Conservation (phyloP, 2,888 invertebrate species). For the Amphimallon solstitiale region DNA sequence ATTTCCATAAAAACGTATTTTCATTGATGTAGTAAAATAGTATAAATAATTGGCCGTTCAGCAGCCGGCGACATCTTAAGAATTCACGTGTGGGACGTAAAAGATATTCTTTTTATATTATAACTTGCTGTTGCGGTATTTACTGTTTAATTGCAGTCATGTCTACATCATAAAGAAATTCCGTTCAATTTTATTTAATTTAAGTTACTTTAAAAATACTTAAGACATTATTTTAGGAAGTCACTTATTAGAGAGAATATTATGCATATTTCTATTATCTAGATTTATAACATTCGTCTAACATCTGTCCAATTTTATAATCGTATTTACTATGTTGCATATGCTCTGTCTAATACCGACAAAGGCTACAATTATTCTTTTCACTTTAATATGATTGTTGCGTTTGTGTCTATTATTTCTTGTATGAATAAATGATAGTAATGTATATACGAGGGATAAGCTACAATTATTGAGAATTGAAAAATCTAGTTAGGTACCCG, state of each 20-base stretch:
- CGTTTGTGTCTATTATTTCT: no score
- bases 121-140: background rate
- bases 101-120: background rate
- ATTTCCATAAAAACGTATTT: no score
- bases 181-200: conserved; percentile 26
- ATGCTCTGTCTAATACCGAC: no score
- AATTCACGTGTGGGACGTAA: background rate
- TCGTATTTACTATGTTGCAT: no score
- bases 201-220: conserved; percentile 23
- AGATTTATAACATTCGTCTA: conserved; percentile 22
- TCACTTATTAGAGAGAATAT: conserved; percentile 20
- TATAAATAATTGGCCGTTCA: background rate
- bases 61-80: background rate
- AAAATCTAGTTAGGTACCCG: no score
- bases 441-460: no score
- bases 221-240: conserved; percentile 21
- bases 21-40: background rate
- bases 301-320: conserved; percentile 14
- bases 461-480: no score
- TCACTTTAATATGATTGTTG: no score
- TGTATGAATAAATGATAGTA: no score
- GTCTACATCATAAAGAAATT: conserved; percentile 4
- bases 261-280: conserved; percentile 28
- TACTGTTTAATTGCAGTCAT: conserved; percentile 1
- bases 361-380: no score